Evolutionary conservation across 2,888 invertebrate genomes (phyloP).

Genomic region (Chorisops tibialis): DNA sequence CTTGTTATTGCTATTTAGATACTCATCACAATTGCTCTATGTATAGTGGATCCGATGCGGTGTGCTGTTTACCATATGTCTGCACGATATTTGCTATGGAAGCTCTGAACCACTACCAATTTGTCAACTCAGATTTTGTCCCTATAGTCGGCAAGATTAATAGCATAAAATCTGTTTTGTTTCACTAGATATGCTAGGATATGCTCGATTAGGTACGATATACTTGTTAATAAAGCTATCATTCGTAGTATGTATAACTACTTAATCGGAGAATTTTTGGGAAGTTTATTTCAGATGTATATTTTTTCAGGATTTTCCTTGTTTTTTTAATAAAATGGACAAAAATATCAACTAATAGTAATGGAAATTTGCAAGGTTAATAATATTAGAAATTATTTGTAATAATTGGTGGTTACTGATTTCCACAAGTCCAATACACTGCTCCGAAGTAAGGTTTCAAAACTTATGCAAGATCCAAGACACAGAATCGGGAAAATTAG

Average conservation of each 20-base stretch:
- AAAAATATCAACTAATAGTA: no score
- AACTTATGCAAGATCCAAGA: no score
- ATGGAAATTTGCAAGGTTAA: no score
- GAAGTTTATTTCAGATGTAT: no score
- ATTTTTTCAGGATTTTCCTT: no score
- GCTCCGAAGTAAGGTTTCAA: no score
- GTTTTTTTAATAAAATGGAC: no score
- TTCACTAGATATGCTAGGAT: neutral
- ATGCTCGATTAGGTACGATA: constrained; percentile 12
- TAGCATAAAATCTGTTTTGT: constrained; percentile 9
- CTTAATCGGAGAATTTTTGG: no score
- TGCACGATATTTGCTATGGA: constrained; percentile 11
- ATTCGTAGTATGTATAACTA: neutral
- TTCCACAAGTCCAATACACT: no score
- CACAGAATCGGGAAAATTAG: no score
- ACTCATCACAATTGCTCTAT: neutral
- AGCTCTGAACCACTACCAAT: constrained; percentile 10
- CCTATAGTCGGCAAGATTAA: constrained; percentile 15
- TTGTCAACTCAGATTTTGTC: constrained; percentile 18
- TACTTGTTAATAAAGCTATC: constrained; percentile 14
- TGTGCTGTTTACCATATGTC: constrained; percentile 25
- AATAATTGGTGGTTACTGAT: no score
- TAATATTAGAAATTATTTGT: no score
- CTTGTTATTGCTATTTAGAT: constrained; percentile 11
- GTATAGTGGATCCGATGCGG: neutral